Conservation (phyloP, 23 tunicate species). For the Aplidium turbinatum region DNA sequence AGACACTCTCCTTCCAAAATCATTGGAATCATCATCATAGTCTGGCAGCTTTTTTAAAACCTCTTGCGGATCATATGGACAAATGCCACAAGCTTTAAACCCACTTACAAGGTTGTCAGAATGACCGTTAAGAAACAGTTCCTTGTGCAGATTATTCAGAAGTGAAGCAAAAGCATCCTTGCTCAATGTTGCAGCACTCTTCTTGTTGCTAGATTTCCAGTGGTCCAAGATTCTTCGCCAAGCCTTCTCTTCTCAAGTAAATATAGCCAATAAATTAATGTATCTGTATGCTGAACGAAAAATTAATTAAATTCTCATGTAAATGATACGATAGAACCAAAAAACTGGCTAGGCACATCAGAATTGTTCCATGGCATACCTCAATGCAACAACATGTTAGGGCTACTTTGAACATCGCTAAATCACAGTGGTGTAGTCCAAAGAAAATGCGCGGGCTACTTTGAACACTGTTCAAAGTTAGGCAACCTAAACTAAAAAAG, state of each 20-base stretch:
- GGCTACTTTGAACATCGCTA: no score
- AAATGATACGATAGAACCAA: no score
- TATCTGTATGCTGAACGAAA: no score
- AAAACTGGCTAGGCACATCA: no score
- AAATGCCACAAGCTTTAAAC: conserved; percentile 13
- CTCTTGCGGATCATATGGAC: conserved; percentile 3
- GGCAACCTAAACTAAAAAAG: no score
- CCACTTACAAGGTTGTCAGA: conserved; percentile 18
- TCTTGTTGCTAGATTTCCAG: conserved; percentile 20
- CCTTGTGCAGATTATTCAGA: background rate
- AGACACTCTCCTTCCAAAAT: background rate
- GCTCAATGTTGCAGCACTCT: conserved; percentile 26
- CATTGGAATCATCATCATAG: background rate
- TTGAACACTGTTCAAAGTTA: no score
- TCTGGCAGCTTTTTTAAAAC: conserved; percentile 25
- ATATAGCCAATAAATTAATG: no score
- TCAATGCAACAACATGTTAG: no score
- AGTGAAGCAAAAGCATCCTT: conserved; percentile 1
- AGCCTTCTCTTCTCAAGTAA: conserved; percentile 2
- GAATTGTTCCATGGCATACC: no score
- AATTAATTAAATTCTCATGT: no score
- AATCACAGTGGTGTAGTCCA: no score
- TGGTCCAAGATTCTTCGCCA: conserved; percentile 16
- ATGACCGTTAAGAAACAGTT: conserved; percentile 1
- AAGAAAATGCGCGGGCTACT: no score